A percentile compares a stretch with the other conserved stretches of the same genome.
phyloP scores from a whole-genome alignment of 1,140 invertebrate genomes.

The Spodoptera litura region DNA sequence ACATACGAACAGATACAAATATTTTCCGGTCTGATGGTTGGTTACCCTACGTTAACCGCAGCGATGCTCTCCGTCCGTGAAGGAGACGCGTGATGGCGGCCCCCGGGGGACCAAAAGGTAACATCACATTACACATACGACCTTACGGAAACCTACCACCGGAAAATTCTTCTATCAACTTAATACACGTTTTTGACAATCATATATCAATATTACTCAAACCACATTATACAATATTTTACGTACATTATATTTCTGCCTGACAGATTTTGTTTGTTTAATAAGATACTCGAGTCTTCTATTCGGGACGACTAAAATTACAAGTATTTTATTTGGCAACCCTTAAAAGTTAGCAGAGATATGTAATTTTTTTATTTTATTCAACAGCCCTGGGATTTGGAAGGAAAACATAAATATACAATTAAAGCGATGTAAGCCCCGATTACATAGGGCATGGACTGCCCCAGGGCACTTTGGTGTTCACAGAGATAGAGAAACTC shows the following conservation, averaged over 20 bases:
- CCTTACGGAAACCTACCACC: conserved; percentile 38
- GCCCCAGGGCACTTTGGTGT: conserved; percentile 46
- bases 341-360: neutral
- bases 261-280: no score
- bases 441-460: neutral
- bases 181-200: conserved; percentile 23
- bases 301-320: neutral
- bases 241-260: no score
- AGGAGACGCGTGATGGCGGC: conserved; percentile 26
- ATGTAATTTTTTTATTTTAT: conserved; percentile 9
- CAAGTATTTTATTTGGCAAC: neutral
- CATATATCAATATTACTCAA: neutral
- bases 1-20: neutral
- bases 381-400: neutral
- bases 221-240: no score
- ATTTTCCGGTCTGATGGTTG: conserved; percentile 26
- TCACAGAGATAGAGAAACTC: neutral
- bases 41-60: conserved; percentile 36
- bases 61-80: conserved; percentile 32
- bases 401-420: conserved; percentile 11
- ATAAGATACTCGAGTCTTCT: no score
- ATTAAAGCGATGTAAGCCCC: conserved; percentile 15
- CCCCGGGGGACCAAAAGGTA: conserved; percentile 35
- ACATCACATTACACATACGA: conserved; percentile 23
- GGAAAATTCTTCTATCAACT: conserved; percentile 36